Base-by-base conservation (phyloP, 2,113 vertebrate species). In the Sminthopsis crassicaudata region DNA sequence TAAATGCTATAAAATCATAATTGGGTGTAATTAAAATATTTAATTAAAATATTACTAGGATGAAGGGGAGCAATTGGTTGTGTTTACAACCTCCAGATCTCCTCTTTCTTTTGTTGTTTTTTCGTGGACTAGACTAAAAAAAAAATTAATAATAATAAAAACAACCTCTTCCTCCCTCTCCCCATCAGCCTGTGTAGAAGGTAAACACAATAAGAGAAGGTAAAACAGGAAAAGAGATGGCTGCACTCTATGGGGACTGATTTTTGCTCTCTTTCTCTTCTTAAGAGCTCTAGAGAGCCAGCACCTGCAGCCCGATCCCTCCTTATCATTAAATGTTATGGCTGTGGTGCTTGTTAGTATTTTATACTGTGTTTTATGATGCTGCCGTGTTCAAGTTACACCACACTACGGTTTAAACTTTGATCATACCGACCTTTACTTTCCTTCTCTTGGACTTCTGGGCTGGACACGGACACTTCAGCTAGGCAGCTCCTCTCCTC, bases 371-470 rank as follows among this genome's bases (percentile, higher is more conserved):
- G 98, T 98, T 99, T 99, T 99, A 99, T 99, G 99, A 98, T 98
- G 99, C 99, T 98, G 98, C 98, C 98, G 97, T 98, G 98, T 99
- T 99, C 98, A 98, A 98, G 98, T 98, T 98, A 98, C 99, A 98
- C 98, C 98, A 98, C 98, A 98, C 98, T 98, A 98, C 99, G 99
- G 98, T 99, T 99, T 97, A 99, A 99, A 99, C 98, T 99, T 99
- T 98, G 97, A 98, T 98, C 99, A 99, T 99, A 99, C 99, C 99
- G 99, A 99, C 99, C 99, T 99, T 99, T 99, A 97, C 98, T 99
- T 98, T 99, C 99, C 98, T 99, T 99, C 98, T 99, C 99, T 96
- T 99, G 99, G 98, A 99, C 98, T 99, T 99, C 99, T 67, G 99
- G 99, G 97, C 99, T 99, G 98, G 99, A 99, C 98, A 98, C 99